A percentile compares a stretch with the other conserved stretches of the same genome.
These are phyloP conservation scores for Cryptocheilus praepositus DNA, from an alignment of 2,888 invertebrate genomes.

Conservation along the genomic window DNA sequence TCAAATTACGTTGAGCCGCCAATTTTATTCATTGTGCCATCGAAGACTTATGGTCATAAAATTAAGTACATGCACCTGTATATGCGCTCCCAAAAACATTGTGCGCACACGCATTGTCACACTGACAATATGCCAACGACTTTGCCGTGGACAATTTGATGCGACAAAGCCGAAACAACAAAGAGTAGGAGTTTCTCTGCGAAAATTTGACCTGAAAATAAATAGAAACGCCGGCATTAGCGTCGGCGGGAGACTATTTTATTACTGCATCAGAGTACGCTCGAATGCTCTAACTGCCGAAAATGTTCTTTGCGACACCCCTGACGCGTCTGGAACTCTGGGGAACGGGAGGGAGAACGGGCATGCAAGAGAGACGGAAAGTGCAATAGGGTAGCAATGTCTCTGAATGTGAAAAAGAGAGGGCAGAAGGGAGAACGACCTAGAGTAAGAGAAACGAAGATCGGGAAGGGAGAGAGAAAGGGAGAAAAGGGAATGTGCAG, in stretches of 20 bases:
- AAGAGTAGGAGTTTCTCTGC: no score
- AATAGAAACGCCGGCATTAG: neutral
- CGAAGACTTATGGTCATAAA: no score
- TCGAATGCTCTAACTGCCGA: neutral
- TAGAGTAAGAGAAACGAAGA: conserved; percentile 20
- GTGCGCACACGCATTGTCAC: no score
- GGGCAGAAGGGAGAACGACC: conserved; percentile 5
- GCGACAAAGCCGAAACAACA: no score
- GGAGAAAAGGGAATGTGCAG: conserved; percentile 13
- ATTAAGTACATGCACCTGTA: no score
- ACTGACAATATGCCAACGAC: no score
- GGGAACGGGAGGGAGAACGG: conserved; percentile 15
- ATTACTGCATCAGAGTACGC: conserved; percentile 9
- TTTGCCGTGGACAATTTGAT: no score
- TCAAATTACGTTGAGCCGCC: no score
- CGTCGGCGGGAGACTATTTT: conserved; percentile 1
- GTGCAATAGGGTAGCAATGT: conserved; percentile 1
- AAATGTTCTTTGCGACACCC: conserved; percentile 30
- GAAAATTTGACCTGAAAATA: no score
- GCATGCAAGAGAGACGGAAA: neutral
- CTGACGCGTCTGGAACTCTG: conserved; percentile 25
- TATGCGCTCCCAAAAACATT: no score
- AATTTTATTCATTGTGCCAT: no score
- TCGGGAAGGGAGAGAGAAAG: conserved; percentile 15
- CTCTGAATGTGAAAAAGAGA: neutral